These are phyloP conservation scores for Mesoclemmys tuberculata DNA, from an alignment of 2,113 vertebrate genomes.

Conservation along the genomic window DNA sequence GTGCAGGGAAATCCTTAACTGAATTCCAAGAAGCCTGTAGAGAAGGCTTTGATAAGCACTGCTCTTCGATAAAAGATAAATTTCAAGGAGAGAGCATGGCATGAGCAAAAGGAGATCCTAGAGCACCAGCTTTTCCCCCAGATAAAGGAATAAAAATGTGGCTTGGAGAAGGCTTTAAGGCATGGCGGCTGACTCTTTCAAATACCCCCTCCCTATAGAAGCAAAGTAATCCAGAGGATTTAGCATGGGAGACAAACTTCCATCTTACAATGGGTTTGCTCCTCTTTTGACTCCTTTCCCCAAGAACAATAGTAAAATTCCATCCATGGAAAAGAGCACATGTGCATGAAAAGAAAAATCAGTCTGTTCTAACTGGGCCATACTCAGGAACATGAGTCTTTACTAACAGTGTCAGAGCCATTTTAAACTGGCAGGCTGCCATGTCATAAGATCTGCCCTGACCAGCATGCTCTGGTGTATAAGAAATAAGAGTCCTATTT, in stretches of 20 bases:
- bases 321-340: not conserved
- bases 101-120: not conserved
- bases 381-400: not conserved
- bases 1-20: not conserved
- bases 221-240: not conserved
- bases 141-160: not conserved
- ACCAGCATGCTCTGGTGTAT: not conserved
- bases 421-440: not conserved
- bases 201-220: not conserved
- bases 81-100: not conserved
- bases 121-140: not conserved
- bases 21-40: not conserved
- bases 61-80: not conserved
- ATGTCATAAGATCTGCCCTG: not conserved
- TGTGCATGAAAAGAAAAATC: not conserved
- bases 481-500: not conserved
- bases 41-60: not conserved
- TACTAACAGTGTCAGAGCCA: not conserved
- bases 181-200: not conserved
- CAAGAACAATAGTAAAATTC: not conserved
- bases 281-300: not conserved
- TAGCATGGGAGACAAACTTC: not conserved
- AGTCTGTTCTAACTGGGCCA: not conserved
- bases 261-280: not conserved
- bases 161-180: not conserved